A percentile compares a stretch with the other conserved stretches of the same genome.
Evolutionary conservation across 1,140 invertebrate genomes (phyloP).

Genomic region (Stegodyphus dumicola): DNA sequence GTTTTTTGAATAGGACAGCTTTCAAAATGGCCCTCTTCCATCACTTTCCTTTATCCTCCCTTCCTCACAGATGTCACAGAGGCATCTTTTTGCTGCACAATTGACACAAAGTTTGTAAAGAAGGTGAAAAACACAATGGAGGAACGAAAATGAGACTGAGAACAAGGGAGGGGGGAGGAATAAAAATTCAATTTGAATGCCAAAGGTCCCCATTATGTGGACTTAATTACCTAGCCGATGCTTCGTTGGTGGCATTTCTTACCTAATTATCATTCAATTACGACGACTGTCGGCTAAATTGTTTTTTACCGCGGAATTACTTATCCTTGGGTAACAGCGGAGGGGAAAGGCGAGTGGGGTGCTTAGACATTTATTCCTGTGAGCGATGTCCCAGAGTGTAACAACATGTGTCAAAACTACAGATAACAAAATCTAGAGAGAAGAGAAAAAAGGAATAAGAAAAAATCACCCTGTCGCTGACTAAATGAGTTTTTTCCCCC

Average conservation of each 20-base stretch:
- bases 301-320: not conserved
- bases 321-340: not conserved
- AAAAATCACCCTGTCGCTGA: not conserved
- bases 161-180: not conserved
- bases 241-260: slow-evolving; percentile 48
- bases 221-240: slow-evolving; percentile 44
- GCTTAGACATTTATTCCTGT: not conserved
- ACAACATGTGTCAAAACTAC: slow-evolving; percentile 41
- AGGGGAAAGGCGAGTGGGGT: not conserved
- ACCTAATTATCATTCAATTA: slow-evolving; percentile 56
- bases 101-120: too few species aligned
- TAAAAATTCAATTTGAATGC: slow-evolving; percentile 46
- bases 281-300: slow-evolving; percentile 7
- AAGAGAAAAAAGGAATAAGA: not conserved
- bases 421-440: slow-evolving; percentile 8
- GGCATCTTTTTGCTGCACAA: too few species aligned
- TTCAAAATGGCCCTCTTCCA: too few species aligned
- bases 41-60: too few species aligned
- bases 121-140: too few species aligned
- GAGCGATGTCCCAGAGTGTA: slow-evolving; percentile 23
- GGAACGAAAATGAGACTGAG: too few species aligned
- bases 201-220: slow-evolving; percentile 32
- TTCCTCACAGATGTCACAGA: too few species aligned
- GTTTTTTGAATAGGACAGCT: too few species aligned
- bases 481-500: slow-evolving; percentile 25